Evolutionary conservation across 2,888 invertebrate species (phyloP), one percentile per base, ranked within the genome.

Genomic region (Drosophila trichaetosa): DNA sequence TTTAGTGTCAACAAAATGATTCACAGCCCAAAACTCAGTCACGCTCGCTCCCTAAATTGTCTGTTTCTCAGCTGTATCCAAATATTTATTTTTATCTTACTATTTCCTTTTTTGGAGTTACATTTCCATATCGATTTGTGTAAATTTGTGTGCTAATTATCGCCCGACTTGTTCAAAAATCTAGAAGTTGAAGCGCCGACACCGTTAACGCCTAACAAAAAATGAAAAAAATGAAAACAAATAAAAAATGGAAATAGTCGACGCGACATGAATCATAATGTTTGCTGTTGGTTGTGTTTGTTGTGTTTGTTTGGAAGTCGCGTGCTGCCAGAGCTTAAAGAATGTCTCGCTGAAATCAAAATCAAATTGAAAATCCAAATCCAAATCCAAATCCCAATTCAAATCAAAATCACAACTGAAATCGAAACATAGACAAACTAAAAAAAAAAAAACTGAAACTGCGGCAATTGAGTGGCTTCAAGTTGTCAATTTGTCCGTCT

Each of bases 231-330:
- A n/a, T n/a, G n/a, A n/a, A n/a, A 31, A 29, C 48, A 38, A 62
- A 56, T 49, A 52, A 58, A 54, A 68, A 68, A 76, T 51, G 49
- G 52, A 81, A 59, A 64, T 16, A 69, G 69, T 42, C 71, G 67
- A 80, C 69, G 80, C 74, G 74, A 74, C 80, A 68, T 87, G 87
- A 87, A 73, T 83, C 54, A 80, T 74, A 84, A 79, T 71, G 48
- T 57, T 29, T 29, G 8, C 51, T 61, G 38, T 31, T 10, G 4
- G 8, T 18, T 29, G 29, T 29, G 29, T 0, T 40, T 62, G 3
- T 27, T 13, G 29, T 16, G 2, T 0, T 40, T 62, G 24, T 51
- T 18, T 33, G 11, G 59, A 40, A 63, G 82, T 82, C 82, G 75
- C 75, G 76, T 75, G 75, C 16, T 75, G 75, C 16, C 18, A 29